Evolutionary conservation across 1,140 invertebrate species (phyloP).

Genomic region (Lepidotrigona ventralis): DNA sequence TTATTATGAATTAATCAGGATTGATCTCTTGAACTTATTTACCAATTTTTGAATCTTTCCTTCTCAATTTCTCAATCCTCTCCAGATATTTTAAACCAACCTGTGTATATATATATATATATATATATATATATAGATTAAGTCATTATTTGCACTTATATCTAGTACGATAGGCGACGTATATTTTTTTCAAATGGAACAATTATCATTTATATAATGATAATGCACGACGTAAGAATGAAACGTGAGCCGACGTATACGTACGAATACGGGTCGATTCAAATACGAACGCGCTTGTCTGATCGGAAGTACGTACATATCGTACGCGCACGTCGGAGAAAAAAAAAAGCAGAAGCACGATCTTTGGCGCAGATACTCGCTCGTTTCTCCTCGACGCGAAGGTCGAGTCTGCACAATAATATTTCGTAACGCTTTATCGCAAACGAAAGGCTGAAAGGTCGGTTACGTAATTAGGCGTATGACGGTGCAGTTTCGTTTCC

Average conservation of each 20-base stretch:
- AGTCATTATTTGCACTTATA: no score
- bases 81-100: not conserved
- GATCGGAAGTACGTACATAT: no score
- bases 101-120: not conserved
- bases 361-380: conserved; percentile 14
- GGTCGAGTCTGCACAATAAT: conserved; percentile 29
- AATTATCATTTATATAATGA: not conserved
- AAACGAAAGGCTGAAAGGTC: conserved; percentile 37
- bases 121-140: not conserved
- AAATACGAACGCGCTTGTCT: not conserved
- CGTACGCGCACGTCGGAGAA: not conserved
- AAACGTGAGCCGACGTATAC: conserved; percentile 9
- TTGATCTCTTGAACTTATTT: no score
- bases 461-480: conserved; percentile 24
- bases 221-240: not conserved
- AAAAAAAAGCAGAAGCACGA: conserved; percentile 8
- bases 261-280: not conserved
- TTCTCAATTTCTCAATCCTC: not conserved
- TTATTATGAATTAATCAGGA: no score
- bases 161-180: no score
- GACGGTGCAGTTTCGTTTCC: conserved; percentile 21
- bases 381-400: conserved; percentile 26
- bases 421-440: conserved; percentile 36
- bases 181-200: no score
- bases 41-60: not conserved